phyloP scores from a whole-genome alignment of 2,797 vertebrate genomes.

The Propithecus deckenii region DNA sequence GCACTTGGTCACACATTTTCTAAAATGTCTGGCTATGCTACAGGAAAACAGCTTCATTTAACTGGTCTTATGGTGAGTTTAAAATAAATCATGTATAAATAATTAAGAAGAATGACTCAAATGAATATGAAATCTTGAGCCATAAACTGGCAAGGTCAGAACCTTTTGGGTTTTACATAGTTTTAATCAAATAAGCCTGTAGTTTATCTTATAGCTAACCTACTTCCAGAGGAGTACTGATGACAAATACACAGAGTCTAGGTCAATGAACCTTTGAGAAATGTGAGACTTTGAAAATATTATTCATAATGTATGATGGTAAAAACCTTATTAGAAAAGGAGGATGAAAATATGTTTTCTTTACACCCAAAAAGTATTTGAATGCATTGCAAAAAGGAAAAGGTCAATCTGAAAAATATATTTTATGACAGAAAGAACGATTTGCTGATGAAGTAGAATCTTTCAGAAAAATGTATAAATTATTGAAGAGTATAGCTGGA shows the following conservation, averaged over 20 bases:
- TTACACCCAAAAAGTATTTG: background rate
- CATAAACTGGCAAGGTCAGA: background rate
- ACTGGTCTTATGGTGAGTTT: background rate
- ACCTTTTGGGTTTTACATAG: background rate
- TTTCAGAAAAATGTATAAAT: background rate
- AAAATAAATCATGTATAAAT: background rate
- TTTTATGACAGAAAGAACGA: background rate
- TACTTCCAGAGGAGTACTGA: accelerated
- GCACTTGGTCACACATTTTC: background rate
- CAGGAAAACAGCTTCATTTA: background rate
- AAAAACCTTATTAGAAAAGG: background rate
- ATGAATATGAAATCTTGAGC: background rate
- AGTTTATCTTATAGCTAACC: background rate
- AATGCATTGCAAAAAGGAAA: background rate
- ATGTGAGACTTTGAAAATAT: background rate
- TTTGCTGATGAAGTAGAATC: background rate
- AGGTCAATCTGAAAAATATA: background rate
- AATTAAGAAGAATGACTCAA: background rate
- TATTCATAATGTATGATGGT: background rate
- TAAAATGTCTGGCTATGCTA: background rate
- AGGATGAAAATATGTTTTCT: background rate
- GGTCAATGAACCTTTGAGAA: background rate
- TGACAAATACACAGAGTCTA: background rate
- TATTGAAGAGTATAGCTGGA: background rate
- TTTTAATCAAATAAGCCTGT: background rate